phyloP scores from a whole-genome alignment of 2,888 invertebrate genomes.

The Falcaria lacertinaria region DNA sequence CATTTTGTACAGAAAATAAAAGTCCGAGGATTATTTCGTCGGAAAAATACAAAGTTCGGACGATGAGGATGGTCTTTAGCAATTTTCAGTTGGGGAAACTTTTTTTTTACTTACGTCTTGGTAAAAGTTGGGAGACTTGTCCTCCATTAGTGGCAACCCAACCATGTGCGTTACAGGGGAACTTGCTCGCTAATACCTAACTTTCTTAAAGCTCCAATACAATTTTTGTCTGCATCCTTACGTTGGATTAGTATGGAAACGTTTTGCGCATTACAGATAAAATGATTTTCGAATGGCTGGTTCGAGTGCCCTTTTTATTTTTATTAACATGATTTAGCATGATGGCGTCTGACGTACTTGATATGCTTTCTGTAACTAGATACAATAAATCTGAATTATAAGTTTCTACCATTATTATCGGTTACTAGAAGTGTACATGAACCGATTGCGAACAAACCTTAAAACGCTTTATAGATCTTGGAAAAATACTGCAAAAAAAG shows the following conservation, averaged over 20 bases:
- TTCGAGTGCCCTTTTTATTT: too few relatives aligned
- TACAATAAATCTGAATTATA: too few relatives aligned
- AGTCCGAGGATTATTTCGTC: constrained; percentile 30
- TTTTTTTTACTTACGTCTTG: constrained; percentile 35
- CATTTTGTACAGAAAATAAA: neutral
- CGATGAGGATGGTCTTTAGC: constrained; percentile 49
- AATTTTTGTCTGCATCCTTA: constrained; percentile 39
- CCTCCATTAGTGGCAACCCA: constrained; percentile 66
- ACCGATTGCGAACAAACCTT: too few relatives aligned
- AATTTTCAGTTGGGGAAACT: constrained; percentile 41
- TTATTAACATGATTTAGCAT: too few relatives aligned
- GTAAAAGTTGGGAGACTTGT: constrained; percentile 47
- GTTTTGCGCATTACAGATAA: too few relatives aligned
- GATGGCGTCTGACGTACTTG: too few relatives aligned
- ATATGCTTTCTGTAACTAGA: too few relatives aligned
- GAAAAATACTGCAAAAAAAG: too few relatives aligned
- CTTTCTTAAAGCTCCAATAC: constrained; percentile 63
- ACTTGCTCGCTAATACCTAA: constrained; percentile 60
- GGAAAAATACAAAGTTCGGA: constrained; percentile 37
- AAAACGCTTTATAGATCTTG: too few relatives aligned
- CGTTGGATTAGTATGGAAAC: constrained; percentile 24
- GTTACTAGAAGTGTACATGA: too few relatives aligned
- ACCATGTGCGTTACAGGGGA: constrained; percentile 64
- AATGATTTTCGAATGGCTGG: too few relatives aligned
- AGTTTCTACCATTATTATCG: too few relatives aligned